Evolutionary conservation across 2,888 invertebrate species (phyloP).

Genomic region (Apamea anceps): DNA sequence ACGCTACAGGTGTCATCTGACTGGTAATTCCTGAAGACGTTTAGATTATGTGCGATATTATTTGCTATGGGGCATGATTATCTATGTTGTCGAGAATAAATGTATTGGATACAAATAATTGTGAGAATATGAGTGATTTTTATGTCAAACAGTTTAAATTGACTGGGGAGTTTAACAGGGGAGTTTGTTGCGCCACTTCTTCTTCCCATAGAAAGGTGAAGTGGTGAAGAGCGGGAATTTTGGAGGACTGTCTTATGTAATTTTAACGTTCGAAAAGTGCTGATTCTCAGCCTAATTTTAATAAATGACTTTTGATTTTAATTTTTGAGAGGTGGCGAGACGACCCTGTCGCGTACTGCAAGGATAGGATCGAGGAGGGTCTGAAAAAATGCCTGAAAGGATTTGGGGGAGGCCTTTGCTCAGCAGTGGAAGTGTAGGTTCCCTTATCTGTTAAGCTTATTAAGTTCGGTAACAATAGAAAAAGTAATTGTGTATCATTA

Average conservation of each 20-base stretch:
- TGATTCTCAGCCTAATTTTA: no score
- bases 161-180: no score
- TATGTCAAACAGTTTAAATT: not conserved
- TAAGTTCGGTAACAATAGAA: not conserved
- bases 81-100: not conserved
- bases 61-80: slow-evolving; percentile 26
- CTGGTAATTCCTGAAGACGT: slow-evolving; percentile 72
- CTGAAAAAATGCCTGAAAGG: not conserved
- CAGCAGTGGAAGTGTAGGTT: not conserved
- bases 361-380: not conserved
- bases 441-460: not conserved
- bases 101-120: not conserved
- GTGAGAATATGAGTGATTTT: not conserved
- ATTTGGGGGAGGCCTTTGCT: not conserved
- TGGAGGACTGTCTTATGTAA: no score
- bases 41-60: slow-evolving; percentile 44
- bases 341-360: not conserved
- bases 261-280: no score
- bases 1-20: slow-evolving; percentile 79
- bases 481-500: not conserved
- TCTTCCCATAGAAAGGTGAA: no score
- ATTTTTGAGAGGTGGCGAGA: not conserved
- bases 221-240: no score
- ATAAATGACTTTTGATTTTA: no score
- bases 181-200: no score